Evolutionary conservation across 2,797 vertebrate genomes (phyloP).

Genomic region (Parotocinclus haroldoi): DNA sequence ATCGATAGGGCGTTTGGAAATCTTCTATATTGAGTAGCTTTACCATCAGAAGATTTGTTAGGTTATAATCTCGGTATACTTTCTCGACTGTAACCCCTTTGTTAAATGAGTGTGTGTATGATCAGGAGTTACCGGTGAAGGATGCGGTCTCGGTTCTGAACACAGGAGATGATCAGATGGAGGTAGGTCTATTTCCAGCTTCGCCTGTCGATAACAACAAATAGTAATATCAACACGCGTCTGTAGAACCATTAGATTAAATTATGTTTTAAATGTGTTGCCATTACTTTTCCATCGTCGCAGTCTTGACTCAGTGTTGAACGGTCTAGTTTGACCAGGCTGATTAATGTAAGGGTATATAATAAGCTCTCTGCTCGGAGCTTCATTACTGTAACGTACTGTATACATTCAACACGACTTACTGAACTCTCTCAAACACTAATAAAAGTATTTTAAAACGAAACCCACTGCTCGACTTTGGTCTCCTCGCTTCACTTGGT

Average conservation of each 20-base stretch:
- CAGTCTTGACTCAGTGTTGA: constrained; percentile 47
- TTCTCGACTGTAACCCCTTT: too few species aligned
- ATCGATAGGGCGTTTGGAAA: too few species aligned
- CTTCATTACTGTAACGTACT: constrained; percentile 19
- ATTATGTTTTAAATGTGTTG: too few species aligned
- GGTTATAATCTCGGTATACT: too few species aligned
- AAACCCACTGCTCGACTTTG: too few species aligned
- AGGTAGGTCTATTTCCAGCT: constrained; percentile 37
- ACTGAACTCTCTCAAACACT: too few species aligned
- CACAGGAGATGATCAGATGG: constrained; percentile 30
- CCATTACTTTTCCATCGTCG: constrained; percentile 67
- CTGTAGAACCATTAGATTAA: not conserved
- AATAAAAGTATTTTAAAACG: too few species aligned
- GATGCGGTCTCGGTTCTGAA: constrained; percentile 1
- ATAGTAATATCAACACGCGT: not conserved
- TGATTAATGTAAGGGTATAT: constrained; percentile 44
- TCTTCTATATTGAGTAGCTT: too few species aligned
- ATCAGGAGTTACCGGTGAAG: constrained; percentile 11
- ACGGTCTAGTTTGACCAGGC: constrained; percentile 24
- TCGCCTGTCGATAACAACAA: constrained; percentile 24
- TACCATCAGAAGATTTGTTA: too few species aligned
- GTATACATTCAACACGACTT: too few species aligned
- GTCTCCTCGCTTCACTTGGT: too few species aligned
- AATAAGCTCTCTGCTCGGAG: constrained; percentile 49
- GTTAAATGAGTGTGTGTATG: not conserved